Evolutionary conservation across 2,797 vertebrate species (phyloP).

Genomic region (Sebastes hopkinsi): DNA sequence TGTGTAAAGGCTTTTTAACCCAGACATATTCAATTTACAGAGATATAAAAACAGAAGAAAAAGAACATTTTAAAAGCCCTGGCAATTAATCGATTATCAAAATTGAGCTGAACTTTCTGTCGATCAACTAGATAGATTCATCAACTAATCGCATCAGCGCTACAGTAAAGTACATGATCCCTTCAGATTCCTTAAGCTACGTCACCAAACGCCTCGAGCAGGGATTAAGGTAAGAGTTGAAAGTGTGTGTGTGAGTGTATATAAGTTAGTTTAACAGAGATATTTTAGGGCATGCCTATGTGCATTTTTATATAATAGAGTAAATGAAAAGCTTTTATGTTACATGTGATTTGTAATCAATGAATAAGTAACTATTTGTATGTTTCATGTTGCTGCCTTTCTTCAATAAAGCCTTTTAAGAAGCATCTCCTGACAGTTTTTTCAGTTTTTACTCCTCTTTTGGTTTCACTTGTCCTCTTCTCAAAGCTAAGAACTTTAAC

Average conservation of each 20-base stretch:
- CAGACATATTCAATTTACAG: background rate
- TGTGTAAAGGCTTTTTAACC: too few species aligned
- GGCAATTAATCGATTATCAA: rapidly evolving
- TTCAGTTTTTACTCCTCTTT: background rate
- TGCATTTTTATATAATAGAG: background rate
- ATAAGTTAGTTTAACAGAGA: background rate
- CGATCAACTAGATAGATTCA: background rate
- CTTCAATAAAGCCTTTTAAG: background rate
- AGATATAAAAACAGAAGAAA: background rate
- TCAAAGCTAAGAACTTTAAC: background rate
- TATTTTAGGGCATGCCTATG: background rate
- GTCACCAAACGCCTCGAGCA: constrained; percentile 3
- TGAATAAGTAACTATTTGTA: background rate
- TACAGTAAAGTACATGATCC: background rate
- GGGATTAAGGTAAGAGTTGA: constrained; percentile 11
- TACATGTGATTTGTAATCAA: background rate
- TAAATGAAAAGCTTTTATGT: background rate
- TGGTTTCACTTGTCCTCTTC: constrained; percentile 16
- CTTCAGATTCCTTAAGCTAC: constrained; percentile 17
- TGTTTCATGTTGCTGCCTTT: background rate
- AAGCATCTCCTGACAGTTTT: background rate
- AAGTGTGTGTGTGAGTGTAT: background rate
- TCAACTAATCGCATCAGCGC: background rate
- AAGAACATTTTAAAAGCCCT: background rate
- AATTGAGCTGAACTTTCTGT: background rate